These are phyloP conservation scores for Cenopis cana DNA, from an alignment of 2,888 invertebrate species.

Conservation along the genomic window DNA sequence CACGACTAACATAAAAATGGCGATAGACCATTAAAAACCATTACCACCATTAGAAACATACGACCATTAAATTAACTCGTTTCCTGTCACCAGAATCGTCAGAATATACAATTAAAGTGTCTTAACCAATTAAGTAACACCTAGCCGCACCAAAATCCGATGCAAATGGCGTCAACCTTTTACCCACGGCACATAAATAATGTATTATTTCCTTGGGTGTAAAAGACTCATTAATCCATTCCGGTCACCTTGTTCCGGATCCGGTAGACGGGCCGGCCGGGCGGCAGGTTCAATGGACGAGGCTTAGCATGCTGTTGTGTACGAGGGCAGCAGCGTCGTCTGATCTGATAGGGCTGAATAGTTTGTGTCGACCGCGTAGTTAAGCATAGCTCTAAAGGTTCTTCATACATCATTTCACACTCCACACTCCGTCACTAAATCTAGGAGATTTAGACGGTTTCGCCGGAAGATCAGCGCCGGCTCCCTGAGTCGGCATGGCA, in stretches of 20 bases:
- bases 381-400: background rate
- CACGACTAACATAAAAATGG: conserved; percentile 18
- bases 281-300: conserved; percentile 55
- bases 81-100: conserved; percentile 30
- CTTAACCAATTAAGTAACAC: conserved; percentile 37
- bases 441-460: too few relatives aligned
- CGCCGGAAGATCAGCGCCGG: too few relatives aligned
- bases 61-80: conserved; percentile 29
- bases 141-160: conserved; percentile 33
- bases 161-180: conserved; percentile 37
- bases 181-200: conserved; percentile 39
- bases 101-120: conserved; percentile 36
- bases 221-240: conserved; percentile 39
- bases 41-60: conserved; percentile 26
- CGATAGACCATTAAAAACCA: too few relatives aligned
- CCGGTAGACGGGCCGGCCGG: conserved; percentile 22
- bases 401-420: conserved; percentile 13
- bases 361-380: conserved; percentile 4
- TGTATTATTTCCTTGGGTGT: conserved; percentile 29
- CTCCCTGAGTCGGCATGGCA: too few relatives aligned
- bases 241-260: conserved; percentile 48
- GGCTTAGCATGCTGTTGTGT: conserved; percentile 27
- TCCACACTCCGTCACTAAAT: too few relatives aligned
- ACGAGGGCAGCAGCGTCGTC: conserved; percentile 25
- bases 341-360: background rate